phyloP scores from a whole-genome alignment of 2,113 vertebrate genomes.

The Eulemur rufifrons region DNA sequence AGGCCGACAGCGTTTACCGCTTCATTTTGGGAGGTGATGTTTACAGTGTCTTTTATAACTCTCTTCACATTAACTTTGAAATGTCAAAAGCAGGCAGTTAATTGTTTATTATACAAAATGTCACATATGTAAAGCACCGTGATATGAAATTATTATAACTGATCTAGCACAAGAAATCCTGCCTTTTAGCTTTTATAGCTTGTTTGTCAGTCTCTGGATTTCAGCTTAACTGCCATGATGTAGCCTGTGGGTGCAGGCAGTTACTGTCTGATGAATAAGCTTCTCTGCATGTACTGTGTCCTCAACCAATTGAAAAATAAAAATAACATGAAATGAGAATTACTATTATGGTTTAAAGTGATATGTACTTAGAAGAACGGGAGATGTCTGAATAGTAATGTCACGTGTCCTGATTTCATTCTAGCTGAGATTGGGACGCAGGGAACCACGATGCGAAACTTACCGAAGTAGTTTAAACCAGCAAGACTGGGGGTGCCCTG shows the following conservation, averaged over 20 bases:
- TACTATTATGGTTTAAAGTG: conserved; percentile 46
- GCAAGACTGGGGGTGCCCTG: neutral
- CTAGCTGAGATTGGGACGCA: conserved; percentile 24
- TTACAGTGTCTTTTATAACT: conserved; percentile 50
- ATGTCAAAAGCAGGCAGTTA: conserved; percentile 68
- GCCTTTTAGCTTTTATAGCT: conserved; percentile 77
- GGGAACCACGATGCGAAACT: neutral
- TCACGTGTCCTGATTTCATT: conserved; percentile 6
- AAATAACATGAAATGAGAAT: conserved; percentile 66
- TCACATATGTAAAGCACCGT: conserved; percentile 58
- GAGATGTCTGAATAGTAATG: neutral
- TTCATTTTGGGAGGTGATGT: neutral
- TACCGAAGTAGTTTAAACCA: neutral
- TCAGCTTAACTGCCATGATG: conserved; percentile 63
- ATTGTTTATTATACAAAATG: conserved; percentile 75
- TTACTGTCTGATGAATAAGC: conserved; percentile 63
- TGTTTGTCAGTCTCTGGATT: conserved; percentile 75
- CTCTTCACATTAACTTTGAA: conserved; percentile 67
- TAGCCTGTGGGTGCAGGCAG: neutral
- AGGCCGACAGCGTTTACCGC: conserved; percentile 41
- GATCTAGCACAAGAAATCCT: conserved; percentile 63
- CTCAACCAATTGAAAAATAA: conserved; percentile 67
- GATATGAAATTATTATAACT: conserved; percentile 75
- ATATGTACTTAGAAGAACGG: conserved; percentile 6
- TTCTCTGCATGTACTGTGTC: conserved; percentile 47